phyloP scores from a whole-genome alignment of 2,113 vertebrate genomes.

The Eudyptes chrysolophus region DNA sequence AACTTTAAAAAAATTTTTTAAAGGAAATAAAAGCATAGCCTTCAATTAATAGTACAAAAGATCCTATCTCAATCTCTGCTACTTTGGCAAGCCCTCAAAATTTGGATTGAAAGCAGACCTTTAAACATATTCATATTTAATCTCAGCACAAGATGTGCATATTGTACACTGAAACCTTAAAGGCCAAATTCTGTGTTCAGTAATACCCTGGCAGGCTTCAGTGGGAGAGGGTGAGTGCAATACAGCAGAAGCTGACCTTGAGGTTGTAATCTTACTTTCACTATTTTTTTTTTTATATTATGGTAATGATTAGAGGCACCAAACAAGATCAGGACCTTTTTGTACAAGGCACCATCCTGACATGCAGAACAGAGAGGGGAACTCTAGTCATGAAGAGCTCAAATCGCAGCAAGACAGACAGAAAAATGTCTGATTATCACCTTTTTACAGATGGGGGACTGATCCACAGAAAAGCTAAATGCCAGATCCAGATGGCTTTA shows the following conservation, averaged over 20 bases:
- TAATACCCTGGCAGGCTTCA: constrained; percentile 1
- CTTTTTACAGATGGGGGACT: not conserved
- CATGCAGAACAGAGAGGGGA: not conserved
- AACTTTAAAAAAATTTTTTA: not conserved
- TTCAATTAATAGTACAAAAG: constrained; percentile 58
- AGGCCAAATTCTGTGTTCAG: constrained; percentile 34
- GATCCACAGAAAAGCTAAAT: not conserved
- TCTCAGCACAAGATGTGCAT: constrained; percentile 37
- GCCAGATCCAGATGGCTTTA: constrained; percentile 5
- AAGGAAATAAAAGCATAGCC: constrained; percentile 50
- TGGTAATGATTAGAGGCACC: not conserved
- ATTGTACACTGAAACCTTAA: constrained; percentile 12
- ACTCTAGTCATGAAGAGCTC: not conserved
- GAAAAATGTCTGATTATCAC: not conserved
- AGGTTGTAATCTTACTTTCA: not conserved
- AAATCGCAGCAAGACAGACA: not conserved
- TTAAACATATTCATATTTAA: constrained; percentile 56
- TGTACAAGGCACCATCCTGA: not conserved
- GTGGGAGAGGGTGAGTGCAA: not conserved
- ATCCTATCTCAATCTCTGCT: constrained; percentile 48
- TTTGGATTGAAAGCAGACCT: constrained; percentile 60
- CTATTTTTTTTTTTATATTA: not conserved
- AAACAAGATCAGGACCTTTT: not conserved
- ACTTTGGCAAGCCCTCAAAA: constrained; percentile 59
- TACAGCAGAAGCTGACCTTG: constrained; percentile 16